These are phyloP conservation scores for Morpho deidamia DNA, from an alignment of 2,888 invertebrate species.

Conservation along the genomic window DNA sequence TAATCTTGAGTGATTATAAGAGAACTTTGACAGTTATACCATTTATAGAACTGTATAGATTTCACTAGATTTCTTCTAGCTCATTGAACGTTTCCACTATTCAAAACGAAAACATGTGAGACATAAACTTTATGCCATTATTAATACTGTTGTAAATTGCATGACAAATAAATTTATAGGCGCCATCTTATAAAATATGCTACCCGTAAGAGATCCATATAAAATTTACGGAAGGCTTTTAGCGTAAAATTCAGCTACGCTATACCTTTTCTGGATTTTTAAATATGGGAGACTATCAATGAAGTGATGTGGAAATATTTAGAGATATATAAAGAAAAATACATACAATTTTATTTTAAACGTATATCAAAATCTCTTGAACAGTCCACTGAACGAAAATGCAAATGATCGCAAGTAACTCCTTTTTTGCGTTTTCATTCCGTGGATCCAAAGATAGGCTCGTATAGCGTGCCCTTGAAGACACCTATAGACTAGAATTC, in stretches of 20 bases:
- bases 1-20: not conserved
- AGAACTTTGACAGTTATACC: not conserved
- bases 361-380: no score
- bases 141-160: not conserved
- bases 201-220: conserved; percentile 6
- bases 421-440: no score
- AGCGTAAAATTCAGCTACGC: conserved; percentile 4
- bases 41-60: not conserved
- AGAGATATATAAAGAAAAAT: no score
- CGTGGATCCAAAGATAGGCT: no score
- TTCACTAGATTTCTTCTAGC: not conserved
- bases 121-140: not conserved
- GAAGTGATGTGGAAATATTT: not conserved
- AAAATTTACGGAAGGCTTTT: conserved; percentile 10
- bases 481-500: no score
- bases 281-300: not conserved
- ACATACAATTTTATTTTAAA: no score
- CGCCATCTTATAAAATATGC: conserved; percentile 7
- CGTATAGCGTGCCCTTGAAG: no score
- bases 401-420: no score
- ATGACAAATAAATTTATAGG: conserved; percentile 2
- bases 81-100: not conserved
- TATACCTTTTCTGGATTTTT: not conserved
- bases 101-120: not conserved
- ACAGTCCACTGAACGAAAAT: no score